phyloP scores from a whole-genome alignment of 1,140 invertebrate genomes.

The Apis cerana region DNA sequence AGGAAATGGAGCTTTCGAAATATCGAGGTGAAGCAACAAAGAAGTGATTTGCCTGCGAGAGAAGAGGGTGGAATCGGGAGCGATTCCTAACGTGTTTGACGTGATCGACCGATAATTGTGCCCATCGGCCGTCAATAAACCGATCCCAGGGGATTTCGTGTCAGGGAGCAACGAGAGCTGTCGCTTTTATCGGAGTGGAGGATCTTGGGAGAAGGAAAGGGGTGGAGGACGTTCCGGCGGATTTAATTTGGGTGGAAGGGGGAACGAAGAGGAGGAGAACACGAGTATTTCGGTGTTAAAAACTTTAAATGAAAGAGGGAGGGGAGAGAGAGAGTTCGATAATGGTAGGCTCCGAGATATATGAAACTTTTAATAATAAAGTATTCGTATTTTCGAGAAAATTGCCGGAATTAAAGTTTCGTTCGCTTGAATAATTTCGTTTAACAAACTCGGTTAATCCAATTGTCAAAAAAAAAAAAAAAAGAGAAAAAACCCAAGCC shows the following conservation, averaged over 20 bases:
- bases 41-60: neutral
- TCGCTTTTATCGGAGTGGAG: slow-evolving; percentile 59
- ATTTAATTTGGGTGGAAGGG: slow-evolving; percentile 53
- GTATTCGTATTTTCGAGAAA: too few relatives aligned
- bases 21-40: too few relatives aligned
- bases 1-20: too few relatives aligned
- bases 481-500: neutral
- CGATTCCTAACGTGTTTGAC: slow-evolving; percentile 16
- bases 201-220: slow-evolving; percentile 17
- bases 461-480: too few relatives aligned
- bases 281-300: slow-evolving; percentile 53
- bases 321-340: too few relatives aligned
- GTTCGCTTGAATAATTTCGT: too few relatives aligned
- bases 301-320: neutral
- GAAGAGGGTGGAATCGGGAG: slow-evolving; percentile 14
- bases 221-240: slow-evolving; percentile 12
- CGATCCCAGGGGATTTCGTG: slow-evolving; percentile 58
- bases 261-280: slow-evolving; percentile 30
- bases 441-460: too few relatives aligned
- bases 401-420: too few relatives aligned
- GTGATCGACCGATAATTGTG: slow-evolving; percentile 65
- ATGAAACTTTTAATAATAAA: too few relatives aligned
- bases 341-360: too few relatives aligned
- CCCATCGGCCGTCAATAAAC: slow-evolving; percentile 68
- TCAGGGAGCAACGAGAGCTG: slow-evolving; percentile 44